Evolutionary conservation across 2,797 vertebrate species (phyloP), one percentile per base, ranked within the genome.

Genomic region (Cryptoprocta ferox): DNA sequence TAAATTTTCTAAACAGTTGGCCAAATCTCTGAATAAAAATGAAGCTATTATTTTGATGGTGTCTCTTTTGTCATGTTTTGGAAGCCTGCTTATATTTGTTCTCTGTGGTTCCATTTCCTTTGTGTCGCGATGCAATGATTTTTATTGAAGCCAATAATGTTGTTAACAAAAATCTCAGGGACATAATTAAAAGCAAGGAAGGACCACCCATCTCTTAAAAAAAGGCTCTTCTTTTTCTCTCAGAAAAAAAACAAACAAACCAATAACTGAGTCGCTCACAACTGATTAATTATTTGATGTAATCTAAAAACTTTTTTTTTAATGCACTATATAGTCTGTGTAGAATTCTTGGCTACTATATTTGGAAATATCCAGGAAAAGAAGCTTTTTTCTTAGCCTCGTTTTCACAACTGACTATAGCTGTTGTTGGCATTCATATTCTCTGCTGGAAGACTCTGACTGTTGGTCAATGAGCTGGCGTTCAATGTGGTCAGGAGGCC

Each of bases 121-220:
- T 90, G 15, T 83, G 61, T 88, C 75, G 61, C 28, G 79, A 96
- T 32, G 12, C 10, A 68, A 19, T 76, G 89, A 86, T 61, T 94
- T 96, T 96, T 93, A 96, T 14, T 78, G 75, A 97, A 93, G 48
- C 61, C 70, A 88, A 32, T 89, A 75, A 89, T 71, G n/a, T 83
- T 2, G 2, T 48, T 97, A 68, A 15, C 42, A 81, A 63, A 81
- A 87, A 79, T 28, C 6, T 93, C 37, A 91, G 82, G 42, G 32
- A 91, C 45, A 81, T 94, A 80, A 86, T 94, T 88, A 70, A 95
- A 94, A 96, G 15, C 65, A 91, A 37, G 24, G 80, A 86, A 93
- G 59, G 39, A 59, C 11, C 79, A 39, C 14, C 6, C 9, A 73
- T 78, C 19, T 84, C 50, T 92, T 78, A 21, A 70, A 84, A 93